Evolutionary conservation across 2,113 vertebrate genomes (phyloP), one percentile per base, ranked within the genome.

Genomic region (Salvelinus alpinus): DNA sequence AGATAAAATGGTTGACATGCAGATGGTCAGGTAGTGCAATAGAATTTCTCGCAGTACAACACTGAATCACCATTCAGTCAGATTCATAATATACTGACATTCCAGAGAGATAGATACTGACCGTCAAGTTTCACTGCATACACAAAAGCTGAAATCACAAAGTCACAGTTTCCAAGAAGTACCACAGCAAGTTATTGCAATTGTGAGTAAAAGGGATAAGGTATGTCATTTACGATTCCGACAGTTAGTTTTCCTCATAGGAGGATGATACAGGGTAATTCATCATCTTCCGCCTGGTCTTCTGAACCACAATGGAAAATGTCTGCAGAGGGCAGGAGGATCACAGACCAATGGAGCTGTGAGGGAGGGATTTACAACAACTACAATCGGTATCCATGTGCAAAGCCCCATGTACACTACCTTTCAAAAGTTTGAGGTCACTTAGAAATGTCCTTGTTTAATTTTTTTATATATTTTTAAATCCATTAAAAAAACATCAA

Each of bases 191-290:
- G 65, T 67, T 51, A 64, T 31, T 62, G 60, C 25, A 64, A 62
- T 60, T 65, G 64, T 74, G 73, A 78, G 74, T 68, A 64, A 74
- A 80, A 71, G 11, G 67, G 59, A 34, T 25, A 44, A 57, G 72
- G 81, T 72, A 24, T 69, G 48, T 25, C 11, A 31, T 48, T 18
- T 47, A n/a, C 5, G 5, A 31, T 6, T 31, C 5, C 5, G 31
- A 31, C 31, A 7, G 38, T 38, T 38, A 38, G 77, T 57, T 72
- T 85, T 92, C 92, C 91, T 93, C 92, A 92, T 76, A 79, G 91
- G 31, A 92, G 92, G 91, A 92, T 78, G 48, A 89, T 76, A 62
- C 74, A 1, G 68, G 71, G 65, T n/a, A 6, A 38, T 60, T 68
- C 57, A 9, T 38, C 7, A 65, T 80, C 74, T 82, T 74, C 82